A percentile compares a stretch with the other conserved stretches of the same genome.
Conservation (phyloP, 1,140 invertebrate species). For the Mactra quadrangularis region DNA sequence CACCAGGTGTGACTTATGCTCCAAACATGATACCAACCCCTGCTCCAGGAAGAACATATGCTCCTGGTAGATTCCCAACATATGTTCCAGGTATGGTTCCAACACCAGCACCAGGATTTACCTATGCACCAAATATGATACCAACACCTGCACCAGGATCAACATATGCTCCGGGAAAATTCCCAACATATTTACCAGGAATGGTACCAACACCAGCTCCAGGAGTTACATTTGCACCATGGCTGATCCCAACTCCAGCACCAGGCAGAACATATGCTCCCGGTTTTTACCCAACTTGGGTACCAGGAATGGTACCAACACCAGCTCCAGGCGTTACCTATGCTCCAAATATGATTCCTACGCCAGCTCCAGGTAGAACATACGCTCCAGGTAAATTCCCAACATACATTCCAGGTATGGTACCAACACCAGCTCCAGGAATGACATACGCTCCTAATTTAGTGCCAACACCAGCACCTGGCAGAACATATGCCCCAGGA, state of each 20-base stretch:
- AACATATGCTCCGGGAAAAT: conserved; percentile 65
- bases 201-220: conserved; percentile 48
- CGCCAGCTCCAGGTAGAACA: conserved; percentile 18
- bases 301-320: conserved; percentile 36
- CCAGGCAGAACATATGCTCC: conserved; percentile 45
- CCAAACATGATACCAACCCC: conserved; percentile 59
- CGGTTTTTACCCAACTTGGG: conserved; percentile 2
- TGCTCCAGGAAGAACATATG: conserved; percentile 52
- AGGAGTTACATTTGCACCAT: conserved; percentile 24
- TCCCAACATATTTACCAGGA: conserved; percentile 39
- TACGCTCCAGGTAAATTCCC: conserved; percentile 21
- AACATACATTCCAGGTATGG: conserved; percentile 32
- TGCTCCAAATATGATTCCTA: conserved; percentile 19
- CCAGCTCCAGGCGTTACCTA: conserved; percentile 21
- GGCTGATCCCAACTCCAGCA: conserved; percentile 21
- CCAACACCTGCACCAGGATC: conserved; percentile 64
- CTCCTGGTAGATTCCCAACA: conserved; percentile 43
- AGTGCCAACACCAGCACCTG: conserved; percentile 61
- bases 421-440: conserved; percentile 55
- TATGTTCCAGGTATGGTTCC: conserved; percentile 56
- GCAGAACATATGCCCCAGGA: conserved; percentile 63
- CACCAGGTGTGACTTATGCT: conserved; percentile 62
- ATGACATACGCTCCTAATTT: conserved; percentile 45
- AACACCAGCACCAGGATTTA: conserved; percentile 64
- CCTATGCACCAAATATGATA: conserved; percentile 57